Conservation (phyloP, 2,888 invertebrate genomes). For the Emmelina monodactyla region DNA sequence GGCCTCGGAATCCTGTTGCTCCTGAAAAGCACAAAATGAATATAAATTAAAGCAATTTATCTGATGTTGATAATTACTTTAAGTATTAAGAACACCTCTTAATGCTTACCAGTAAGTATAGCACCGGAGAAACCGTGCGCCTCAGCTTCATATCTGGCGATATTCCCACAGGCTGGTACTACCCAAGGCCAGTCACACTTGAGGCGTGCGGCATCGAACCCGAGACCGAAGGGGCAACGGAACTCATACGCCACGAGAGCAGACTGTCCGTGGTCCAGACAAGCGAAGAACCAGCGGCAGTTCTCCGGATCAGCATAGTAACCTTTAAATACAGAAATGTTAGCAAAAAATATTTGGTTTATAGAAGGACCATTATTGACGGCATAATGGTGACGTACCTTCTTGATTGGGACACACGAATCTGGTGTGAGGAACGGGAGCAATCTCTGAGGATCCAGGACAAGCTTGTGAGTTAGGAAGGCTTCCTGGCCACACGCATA, state of each 20-base stretch:
- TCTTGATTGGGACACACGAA: slow-evolving; percentile 73
- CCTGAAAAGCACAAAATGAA: slow-evolving; percentile 24
- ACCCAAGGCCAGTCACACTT: slow-evolving; percentile 85
- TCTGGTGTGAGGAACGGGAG: slow-evolving; percentile 72
- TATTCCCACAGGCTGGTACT: slow-evolving; percentile 69
- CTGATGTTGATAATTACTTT: neutral
- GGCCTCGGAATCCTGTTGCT: slow-evolving; percentile 50
- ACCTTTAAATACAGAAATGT: too few relatives aligned
- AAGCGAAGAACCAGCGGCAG: slow-evolving; percentile 86
- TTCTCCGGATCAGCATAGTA: slow-evolving; percentile 84
- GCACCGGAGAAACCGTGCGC: slow-evolving; percentile 51
- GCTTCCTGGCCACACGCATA: slow-evolving; percentile 84
- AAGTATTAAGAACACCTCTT: neutral
- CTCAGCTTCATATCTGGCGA: slow-evolving; percentile 60
- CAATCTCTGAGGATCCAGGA: slow-evolving; percentile 80
- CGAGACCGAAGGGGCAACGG: slow-evolving; percentile 80
- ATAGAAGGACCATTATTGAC: neutral
- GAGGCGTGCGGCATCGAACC: slow-evolving; percentile 74
- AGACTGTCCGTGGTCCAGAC: slow-evolving; percentile 73
- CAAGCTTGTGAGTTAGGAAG: slow-evolving; percentile 75
- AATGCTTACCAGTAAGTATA: slow-evolving; percentile 37
- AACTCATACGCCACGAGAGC: slow-evolving; percentile 78
- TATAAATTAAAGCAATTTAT: neutral
- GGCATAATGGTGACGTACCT: slow-evolving; percentile 31
- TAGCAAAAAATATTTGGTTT: too few relatives aligned